phyloP scores from a whole-genome alignment of 2,888 invertebrate genomes.

The Pandemis heparana region DNA sequence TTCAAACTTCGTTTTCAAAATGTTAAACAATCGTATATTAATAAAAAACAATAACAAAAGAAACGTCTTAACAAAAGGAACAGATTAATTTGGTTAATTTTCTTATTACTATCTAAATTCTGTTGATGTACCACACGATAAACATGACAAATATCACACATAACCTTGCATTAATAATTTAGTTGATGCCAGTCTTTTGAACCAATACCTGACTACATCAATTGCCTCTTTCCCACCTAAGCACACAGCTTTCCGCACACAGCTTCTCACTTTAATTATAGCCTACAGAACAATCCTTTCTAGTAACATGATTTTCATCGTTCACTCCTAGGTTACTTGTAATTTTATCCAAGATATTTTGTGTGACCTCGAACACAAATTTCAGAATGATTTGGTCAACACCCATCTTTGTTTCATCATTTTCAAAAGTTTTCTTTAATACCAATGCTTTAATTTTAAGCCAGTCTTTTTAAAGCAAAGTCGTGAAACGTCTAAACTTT shows the following conservation, averaged over 20 bases:
- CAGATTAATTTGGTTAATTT: conserved; percentile 19
- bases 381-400: not conserved
- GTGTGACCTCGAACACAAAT: not conserved
- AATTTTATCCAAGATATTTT: not conserved
- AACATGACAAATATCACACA: not conserved
- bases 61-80: conserved; percentile 23
- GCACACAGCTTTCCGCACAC: not conserved
- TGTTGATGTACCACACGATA: conserved; percentile 7
- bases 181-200: conserved; percentile 26
- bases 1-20: not conserved
- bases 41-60: conserved; percentile 19
- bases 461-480: no score
- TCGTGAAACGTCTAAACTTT: no score
- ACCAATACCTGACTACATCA: no score
- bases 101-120: conserved; percentile 8
- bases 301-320: not conserved
- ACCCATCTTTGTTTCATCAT: not conserved
- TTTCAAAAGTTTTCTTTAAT: not conserved
- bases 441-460: not conserved
- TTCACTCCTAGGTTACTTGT: not conserved
- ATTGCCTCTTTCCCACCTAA: not conserved
- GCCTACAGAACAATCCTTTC: no score
- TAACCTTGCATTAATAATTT: conserved; percentile 25
- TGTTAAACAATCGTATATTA: conserved; percentile 24
- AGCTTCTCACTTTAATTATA: no score